These are phyloP conservation scores for Ips nitidus DNA, from an alignment of 1,140 invertebrate genomes.

Conservation along the genomic window DNA sequence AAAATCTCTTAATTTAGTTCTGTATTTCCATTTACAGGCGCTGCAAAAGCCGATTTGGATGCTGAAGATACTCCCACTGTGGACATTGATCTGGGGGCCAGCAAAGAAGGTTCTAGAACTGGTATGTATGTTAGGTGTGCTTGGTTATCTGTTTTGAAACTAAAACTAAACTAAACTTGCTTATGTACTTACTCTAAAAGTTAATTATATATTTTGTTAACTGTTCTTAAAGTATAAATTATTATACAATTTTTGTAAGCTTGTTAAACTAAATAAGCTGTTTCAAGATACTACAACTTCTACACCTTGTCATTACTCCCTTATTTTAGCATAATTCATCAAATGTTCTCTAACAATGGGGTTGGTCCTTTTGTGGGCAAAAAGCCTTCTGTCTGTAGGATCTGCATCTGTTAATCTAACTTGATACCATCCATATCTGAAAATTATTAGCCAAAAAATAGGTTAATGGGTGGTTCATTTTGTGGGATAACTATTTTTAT, in stretches of 20 bases:
- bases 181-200: too few species aligned
- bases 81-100: conserved; percentile 75
- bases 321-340: conserved; percentile 50
- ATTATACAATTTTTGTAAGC: too few species aligned
- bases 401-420: conserved; percentile 41
- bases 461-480: not conserved
- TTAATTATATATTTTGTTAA: too few species aligned
- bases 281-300: too few species aligned
- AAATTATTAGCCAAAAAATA: conserved; percentile 6
- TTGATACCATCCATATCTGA: conserved; percentile 53
- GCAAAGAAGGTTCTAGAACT: conserved; percentile 80
- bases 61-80: conserved; percentile 59
- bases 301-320: conserved; percentile 33
- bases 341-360: conserved; percentile 50
- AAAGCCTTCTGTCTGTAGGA: conserved; percentile 42
- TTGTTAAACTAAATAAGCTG: too few species aligned
- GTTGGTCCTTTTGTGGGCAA: conserved; percentile 48
- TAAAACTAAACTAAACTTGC: too few species aligned
- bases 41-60: conserved; percentile 43
- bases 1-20: conserved; percentile 18
- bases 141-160: too few species aligned
- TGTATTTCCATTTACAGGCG: conserved; percentile 34
- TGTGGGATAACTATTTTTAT: not conserved
- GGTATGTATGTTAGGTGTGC: conserved; percentile 56
- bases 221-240: too few species aligned